Percentiles rank a stretch among this genome's conserved stretches.
Evolutionary conservation across 2,797 vertebrate species (phyloP).

Genomic region (Microctenopoma lineatum): DNA sequence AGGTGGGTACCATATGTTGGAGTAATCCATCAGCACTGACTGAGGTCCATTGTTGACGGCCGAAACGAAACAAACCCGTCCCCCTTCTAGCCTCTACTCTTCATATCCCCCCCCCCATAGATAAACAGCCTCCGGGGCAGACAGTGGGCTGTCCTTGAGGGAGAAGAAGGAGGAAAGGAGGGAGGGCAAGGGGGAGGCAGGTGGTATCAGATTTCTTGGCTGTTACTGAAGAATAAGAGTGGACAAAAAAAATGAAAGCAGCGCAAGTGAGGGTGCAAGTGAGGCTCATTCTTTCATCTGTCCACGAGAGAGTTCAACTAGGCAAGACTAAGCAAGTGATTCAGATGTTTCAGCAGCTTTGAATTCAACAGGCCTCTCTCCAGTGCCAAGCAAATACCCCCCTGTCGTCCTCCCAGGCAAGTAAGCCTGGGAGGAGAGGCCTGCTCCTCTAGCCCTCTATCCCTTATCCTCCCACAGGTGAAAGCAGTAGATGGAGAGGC

Average conservation of each 20-base stretch:
- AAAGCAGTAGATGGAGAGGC: slow-evolving; percentile 40
- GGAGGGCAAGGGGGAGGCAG: slow-evolving; percentile 72
- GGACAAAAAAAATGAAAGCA: slow-evolving; percentile 18
- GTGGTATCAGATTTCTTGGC: slow-evolving; percentile 77
- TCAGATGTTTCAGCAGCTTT: slow-evolving; percentile 38
- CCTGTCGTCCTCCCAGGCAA: slow-evolving; percentile 22
- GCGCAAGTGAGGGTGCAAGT: slow-evolving; percentile 40
- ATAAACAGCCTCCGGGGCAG: slow-evolving; percentile 83
- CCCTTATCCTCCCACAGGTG: slow-evolving; percentile 28
- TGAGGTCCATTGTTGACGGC: slow-evolving; percentile 87
- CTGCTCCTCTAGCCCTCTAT: slow-evolving; percentile 27
- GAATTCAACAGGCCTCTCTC: slow-evolving; percentile 35
- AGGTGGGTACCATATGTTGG: slow-evolving; percentile 89
- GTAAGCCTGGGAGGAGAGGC: slow-evolving; percentile 38
- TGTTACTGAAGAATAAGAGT: slow-evolving; percentile 57
- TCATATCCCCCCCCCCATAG: slow-evolving; percentile 61
- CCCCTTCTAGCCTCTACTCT: slow-evolving; percentile 59
- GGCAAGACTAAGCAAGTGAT: slow-evolving; percentile 24
- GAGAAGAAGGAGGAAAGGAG: slow-evolving; percentile 51
- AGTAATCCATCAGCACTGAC: slow-evolving; percentile 86
- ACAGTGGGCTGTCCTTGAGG: slow-evolving; percentile 80
- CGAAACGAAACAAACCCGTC: slow-evolving; percentile 79
- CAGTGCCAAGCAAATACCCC: slow-evolving; percentile 44
- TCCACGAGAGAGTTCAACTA: slow-evolving; percentile 33
- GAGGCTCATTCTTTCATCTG: slow-evolving; percentile 52